Conservation (phyloP, 2,113 vertebrate species). For the Chiloscyllium plagiosum region DNA sequence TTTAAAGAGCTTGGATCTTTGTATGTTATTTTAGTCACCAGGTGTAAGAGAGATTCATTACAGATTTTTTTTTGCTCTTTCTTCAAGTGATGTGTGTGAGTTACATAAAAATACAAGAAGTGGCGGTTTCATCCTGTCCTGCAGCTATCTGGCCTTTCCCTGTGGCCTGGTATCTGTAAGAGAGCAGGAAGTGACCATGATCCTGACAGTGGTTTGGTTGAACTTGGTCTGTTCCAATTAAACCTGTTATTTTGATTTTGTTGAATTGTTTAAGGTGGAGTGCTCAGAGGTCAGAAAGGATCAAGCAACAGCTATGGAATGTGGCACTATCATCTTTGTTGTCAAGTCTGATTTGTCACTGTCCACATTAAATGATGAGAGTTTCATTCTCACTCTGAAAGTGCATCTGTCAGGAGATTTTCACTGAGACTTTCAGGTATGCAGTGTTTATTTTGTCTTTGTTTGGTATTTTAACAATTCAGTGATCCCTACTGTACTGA, state of each 20-base stretch:
- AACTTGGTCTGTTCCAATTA: constrained; percentile 32
- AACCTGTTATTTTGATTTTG: constrained; percentile 30
- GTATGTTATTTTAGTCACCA: background rate
- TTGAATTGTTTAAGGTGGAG: background rate
- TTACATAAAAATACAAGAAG: background rate
- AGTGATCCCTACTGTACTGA: background rate
- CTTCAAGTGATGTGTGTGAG: background rate
- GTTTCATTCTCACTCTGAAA: constrained; percentile 36
- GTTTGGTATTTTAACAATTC: background rate
- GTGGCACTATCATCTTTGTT: background rate
- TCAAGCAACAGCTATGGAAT: background rate
- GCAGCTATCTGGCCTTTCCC: background rate
- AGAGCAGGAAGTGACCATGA: background rate
- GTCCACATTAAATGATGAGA: constrained; percentile 4
- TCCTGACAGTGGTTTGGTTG: constrained; percentile 16
- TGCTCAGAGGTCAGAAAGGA: background rate
- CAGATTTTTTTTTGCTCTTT: background rate
- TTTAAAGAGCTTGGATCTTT: background rate
- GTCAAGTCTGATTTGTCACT: background rate
- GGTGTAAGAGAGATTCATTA: background rate
- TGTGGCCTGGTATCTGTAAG: background rate
- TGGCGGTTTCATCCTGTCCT: background rate
- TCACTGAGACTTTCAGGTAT: constrained; percentile 38
- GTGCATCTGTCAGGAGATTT: background rate
- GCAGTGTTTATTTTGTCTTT: constrained; percentile 36